Evolutionary conservation across 2,888 invertebrate genomes (phyloP).

Genomic region (Neoaliturus tenellus): DNA sequence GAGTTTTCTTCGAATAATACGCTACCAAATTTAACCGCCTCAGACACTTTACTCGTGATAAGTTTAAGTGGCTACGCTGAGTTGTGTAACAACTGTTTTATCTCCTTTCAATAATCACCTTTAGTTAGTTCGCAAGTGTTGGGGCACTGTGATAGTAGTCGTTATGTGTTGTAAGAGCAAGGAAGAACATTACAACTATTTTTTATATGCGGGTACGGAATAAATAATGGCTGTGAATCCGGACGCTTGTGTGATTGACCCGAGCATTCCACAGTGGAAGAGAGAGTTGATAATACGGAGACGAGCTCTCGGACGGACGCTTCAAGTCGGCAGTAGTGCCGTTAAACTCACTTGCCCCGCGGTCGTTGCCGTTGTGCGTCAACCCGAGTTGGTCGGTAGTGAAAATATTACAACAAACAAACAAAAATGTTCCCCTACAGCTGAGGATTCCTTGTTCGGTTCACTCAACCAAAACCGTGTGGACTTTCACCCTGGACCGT

Average conservation of each 20-base stretch:
- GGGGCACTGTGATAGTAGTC: not conserved
- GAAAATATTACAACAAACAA: slow-evolving; percentile 59
- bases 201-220: not conserved
- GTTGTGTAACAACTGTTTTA: slow-evolving; percentile 29
- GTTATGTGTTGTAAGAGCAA: not conserved
- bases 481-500: slow-evolving; percentile 66
- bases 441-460: slow-evolving; percentile 61
- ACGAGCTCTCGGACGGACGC: slow-evolving; percentile 72
- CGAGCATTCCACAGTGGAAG: slow-evolving; percentile 85
- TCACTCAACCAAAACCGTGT: slow-evolving; percentile 69
- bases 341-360: slow-evolving; percentile 67
- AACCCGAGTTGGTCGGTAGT: slow-evolving; percentile 60
- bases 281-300: slow-evolving; percentile 87
- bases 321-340: slow-evolving; percentile 68
- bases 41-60: not conserved
- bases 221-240: slow-evolving; percentile 55
- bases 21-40: not conserved
- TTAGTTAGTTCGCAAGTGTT: slow-evolving; percentile 16
- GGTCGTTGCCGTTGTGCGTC: slow-evolving; percentile 62
- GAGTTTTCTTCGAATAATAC: not conserved
- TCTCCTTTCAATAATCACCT: slow-evolving; percentile 6
- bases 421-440: slow-evolving; percentile 64
- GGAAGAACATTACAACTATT: not conserved
- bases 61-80: not conserved
- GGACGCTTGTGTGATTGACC: slow-evolving; percentile 54